Conservation (phyloP, 2,797 vertebrate species). For the Myripristis murdjan region DNA sequence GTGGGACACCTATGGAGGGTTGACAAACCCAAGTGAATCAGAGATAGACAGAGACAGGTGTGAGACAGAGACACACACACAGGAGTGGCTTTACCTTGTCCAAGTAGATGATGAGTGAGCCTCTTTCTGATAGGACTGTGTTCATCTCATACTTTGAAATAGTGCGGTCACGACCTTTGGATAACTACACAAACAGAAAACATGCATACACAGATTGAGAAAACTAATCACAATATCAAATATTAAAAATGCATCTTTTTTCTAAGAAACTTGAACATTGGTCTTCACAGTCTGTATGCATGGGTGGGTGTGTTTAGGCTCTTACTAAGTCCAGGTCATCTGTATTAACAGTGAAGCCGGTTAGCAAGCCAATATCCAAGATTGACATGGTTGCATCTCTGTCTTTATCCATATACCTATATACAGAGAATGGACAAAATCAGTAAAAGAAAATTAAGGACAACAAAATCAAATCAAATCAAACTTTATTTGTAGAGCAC, state of each 20-base stretch:
- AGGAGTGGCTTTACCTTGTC: constrained; percentile 81
- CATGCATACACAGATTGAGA: background rate
- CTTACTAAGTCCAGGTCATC: no score
- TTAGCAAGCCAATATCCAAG: no score
- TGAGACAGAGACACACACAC: background rate
- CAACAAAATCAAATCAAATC: background rate
- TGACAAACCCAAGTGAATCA: background rate
- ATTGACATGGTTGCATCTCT: no score
- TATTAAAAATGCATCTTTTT: background rate
- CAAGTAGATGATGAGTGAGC: constrained; percentile 90
- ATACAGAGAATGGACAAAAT: constrained; percentile 14
- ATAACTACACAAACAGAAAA: constrained; percentile 75
- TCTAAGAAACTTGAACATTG: background rate
- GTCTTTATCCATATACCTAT: constrained; percentile 71
- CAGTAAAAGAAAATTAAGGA: background rate
- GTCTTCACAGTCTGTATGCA: no score
- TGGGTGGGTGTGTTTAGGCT: no score
- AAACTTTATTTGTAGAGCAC: no score
- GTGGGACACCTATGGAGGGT: constrained; percentile 67
- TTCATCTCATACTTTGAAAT: constrained; percentile 87
- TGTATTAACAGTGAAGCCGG: no score
- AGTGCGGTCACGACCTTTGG: constrained; percentile 76
- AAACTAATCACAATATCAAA: background rate
- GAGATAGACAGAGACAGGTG: background rate
- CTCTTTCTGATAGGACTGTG: constrained; percentile 78